Evolutionary conservation across 1,140 invertebrate genomes (phyloP).

Genomic region (Scylla paramamosain): DNA sequence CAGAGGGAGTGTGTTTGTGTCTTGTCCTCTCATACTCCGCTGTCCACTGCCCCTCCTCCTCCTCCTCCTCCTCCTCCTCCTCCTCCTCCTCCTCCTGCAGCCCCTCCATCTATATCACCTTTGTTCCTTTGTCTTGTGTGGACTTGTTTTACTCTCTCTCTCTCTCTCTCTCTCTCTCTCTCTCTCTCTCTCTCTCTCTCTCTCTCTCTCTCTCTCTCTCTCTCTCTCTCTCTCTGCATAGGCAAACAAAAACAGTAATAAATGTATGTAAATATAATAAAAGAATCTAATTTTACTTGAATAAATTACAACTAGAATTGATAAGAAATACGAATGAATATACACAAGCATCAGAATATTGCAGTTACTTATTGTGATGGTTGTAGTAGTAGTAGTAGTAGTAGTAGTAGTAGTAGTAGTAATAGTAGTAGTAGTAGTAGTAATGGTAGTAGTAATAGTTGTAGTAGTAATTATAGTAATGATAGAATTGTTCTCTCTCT

Average conservation of each 20-base stretch:
- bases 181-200: background rate
- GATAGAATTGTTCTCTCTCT: too few species aligned
- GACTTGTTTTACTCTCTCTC: background rate
- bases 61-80: background rate
- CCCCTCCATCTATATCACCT: background rate
- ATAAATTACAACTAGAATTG: too few species aligned
- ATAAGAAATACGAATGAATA: too few species aligned
- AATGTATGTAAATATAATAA: too few species aligned
- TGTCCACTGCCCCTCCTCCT: background rate
- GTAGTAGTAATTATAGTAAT: too few species aligned
- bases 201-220: too few species aligned
- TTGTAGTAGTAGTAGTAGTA: background rate
- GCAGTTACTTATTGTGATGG: too few species aligned
- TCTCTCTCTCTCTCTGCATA: too few species aligned
- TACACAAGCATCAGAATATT: too few species aligned
- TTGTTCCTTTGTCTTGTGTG: background rate
- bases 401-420: background rate
- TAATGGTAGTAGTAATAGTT: too few species aligned
- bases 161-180: background rate
- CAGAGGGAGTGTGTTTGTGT: background rate
- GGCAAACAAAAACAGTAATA: too few species aligned
- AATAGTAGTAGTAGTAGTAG: background rate
- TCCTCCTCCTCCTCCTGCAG: background rate
- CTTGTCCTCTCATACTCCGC: background rate
- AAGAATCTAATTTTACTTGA: too few species aligned